These are phyloP conservation scores for Crocuta crocuta DNA, from an alignment of 2,113 vertebrate species.

Conservation along the genomic window DNA sequence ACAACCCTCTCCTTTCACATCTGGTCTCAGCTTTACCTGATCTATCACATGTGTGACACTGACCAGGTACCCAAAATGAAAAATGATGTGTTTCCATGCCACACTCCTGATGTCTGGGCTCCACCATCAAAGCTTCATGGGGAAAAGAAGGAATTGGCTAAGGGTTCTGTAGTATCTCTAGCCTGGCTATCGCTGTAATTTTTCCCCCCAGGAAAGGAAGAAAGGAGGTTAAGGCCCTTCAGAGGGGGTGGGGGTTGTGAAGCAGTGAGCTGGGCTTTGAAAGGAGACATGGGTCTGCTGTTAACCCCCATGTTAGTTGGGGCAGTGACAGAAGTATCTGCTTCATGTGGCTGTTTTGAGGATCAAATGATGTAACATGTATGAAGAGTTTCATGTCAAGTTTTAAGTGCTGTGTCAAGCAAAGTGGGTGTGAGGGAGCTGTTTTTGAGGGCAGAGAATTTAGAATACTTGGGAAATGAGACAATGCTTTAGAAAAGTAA, in stretches of 20 bases:
- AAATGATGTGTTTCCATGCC: neutral
- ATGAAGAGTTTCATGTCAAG: neutral
- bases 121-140: neutral
- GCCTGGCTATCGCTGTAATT: neutral
- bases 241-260: neutral
- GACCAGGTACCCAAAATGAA: neutral
- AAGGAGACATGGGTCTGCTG: neutral
- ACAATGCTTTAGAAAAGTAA: neutral
- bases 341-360: neutral
- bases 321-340: neutral
- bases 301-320: neutral
- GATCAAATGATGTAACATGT: neutral
- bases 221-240: neutral
- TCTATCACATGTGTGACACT: neutral
- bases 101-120: neutral
- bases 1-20: neutral
- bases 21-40: neutral
- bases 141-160: neutral
- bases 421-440: neutral
- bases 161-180: neutral
- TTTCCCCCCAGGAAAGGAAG: neutral
- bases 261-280: neutral
- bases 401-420: neutral
- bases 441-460: neutral
- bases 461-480: constrained; percentile 1